These are phyloP conservation scores for Muscicapa striata DNA, from an alignment of 2,797 vertebrate species.

Conservation along the genomic window DNA sequence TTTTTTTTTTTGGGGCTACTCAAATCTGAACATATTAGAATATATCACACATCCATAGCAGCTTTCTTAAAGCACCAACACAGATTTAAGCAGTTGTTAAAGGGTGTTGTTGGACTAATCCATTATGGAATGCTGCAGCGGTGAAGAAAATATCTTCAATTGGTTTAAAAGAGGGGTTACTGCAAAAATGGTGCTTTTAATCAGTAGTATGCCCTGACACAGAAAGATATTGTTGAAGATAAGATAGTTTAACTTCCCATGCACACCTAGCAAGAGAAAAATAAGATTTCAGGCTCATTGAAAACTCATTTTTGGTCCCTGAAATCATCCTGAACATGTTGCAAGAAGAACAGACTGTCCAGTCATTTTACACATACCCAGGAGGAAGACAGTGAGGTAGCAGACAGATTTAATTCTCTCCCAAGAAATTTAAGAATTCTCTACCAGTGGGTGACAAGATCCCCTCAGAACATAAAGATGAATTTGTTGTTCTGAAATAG, in stretches of 20 bases:
- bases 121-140: neutral
- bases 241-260: neutral
- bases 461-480: neutral
- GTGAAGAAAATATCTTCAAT: neutral
- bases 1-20: neutral
- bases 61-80: slow-evolving; percentile 16
- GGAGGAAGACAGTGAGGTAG: neutral
- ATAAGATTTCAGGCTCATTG: neutral
- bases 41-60: neutral
- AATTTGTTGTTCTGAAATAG: neutral
- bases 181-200: neutral
- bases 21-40: neutral
- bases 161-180: neutral
- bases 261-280: neutral
- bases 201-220: neutral
- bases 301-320: neutral
- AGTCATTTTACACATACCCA: neutral
- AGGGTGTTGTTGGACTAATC: neutral
- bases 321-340: neutral
- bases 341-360: neutral
- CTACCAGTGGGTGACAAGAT: neutral
- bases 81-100: neutral
- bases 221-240: neutral
- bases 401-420: neutral
- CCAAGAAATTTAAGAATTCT: neutral